Evolutionary conservation across 2,888 invertebrate species (phyloP), one percentile per base, ranked within the genome.

Genomic region (Eupithecia abbreviata): DNA sequence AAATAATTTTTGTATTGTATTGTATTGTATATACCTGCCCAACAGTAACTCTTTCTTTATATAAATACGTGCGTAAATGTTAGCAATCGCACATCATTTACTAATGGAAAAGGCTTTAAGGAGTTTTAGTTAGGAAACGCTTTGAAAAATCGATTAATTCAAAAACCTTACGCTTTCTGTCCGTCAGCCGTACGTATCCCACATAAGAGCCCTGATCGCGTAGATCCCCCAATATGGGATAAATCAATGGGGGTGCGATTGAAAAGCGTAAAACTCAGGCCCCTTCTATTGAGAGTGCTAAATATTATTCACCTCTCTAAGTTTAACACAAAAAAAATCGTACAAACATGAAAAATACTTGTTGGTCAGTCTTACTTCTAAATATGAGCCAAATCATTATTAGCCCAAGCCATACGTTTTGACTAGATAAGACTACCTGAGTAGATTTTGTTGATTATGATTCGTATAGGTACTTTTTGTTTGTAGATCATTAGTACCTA

Each of bases 181-280:
- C 55, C n/a, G n/a, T 72, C 65, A 62, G 18, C 7, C 71, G 30
- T 30, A 30, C 62, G 42, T 66, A 71, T 55, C 45, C 66, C 45
- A 6, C 70, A 47, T 45, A 51, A 73, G 62, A 68, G 30, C 71
- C 18, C 74, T 15, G 62, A 74, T 74, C 74, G 70, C 30, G 76
- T 55, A 77, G 72, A 76, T 75, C 76, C 77, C 51, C 41, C 72
- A 76, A 78, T 78, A 70, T 72, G 55, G 74, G 72, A 78, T 81
- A 79, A 79, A 77, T 77, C 79, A 75, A 47, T 70, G 78, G 77
- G 69, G 15, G 73, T 74, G 55, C 71, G 69, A 79, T 81, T 77
- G 79, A 77, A 80, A 77, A 67, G 51, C 79, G 77, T 77, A 75
- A 78, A 80, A 77, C 75, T 72, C 74, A 72, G 49, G 69, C 74